Conservation (phyloP, 1,140 invertebrate species). For the Paralvinella palmiformis region DNA sequence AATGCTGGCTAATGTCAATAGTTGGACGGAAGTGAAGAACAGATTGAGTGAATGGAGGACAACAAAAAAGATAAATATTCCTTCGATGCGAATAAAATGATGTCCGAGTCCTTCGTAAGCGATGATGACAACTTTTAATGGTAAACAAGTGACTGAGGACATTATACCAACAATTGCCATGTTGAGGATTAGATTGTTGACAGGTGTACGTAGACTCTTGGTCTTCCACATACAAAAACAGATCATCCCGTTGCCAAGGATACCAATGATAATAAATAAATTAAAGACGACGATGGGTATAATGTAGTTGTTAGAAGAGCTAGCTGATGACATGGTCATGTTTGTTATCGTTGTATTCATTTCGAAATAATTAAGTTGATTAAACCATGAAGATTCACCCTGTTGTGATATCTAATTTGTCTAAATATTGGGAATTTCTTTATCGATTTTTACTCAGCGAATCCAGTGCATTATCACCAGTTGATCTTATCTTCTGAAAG, state of each 20-base stretch:
- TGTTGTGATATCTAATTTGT: too few relatives aligned
- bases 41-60: not conserved
- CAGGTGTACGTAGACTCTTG: conserved; percentile 1
- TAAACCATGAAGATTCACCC: too few relatives aligned
- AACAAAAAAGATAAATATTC: not conserved
- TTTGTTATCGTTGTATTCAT: too few relatives aligned
- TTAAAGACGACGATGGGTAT: too few relatives aligned
- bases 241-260: not conserved
- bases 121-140: not conserved
- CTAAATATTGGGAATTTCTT: too few relatives aligned
- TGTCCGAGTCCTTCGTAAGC: not conserved
- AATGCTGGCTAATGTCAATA: not conserved
- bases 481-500: too few relatives aligned
- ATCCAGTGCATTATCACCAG: too few relatives aligned
- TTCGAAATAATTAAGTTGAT: too few relatives aligned
- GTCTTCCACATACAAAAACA: not conserved
- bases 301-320: too few relatives aligned
- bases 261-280: not conserved
- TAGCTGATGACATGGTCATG: too few relatives aligned
- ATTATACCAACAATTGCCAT: not conserved
- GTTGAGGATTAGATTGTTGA: conserved; percentile 1
- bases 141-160: not conserved
- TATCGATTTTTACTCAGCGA: too few relatives aligned
- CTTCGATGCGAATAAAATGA: too few relatives aligned
- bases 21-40: not conserved